Conservation (phyloP, 2,888 invertebrate species). For the Drosophila kokeensis region DNA sequence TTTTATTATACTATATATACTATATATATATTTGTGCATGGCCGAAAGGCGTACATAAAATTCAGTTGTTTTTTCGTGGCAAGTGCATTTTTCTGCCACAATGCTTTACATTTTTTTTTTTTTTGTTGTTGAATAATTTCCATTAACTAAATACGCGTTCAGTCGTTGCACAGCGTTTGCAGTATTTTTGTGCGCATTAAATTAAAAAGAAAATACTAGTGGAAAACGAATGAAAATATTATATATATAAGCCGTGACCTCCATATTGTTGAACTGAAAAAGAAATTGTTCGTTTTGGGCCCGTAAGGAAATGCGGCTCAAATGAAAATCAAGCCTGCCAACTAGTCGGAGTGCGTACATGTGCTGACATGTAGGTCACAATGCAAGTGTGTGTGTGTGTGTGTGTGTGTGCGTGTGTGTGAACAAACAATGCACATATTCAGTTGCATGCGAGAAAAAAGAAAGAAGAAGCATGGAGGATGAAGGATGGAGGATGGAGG, state of each 20-base stretch:
- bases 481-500: not conserved
- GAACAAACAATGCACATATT: constrained; percentile 54
- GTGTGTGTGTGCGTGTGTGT: constrained; percentile 29
- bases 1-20: not conserved
- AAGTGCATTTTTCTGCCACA: constrained; percentile 15
- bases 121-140: constrained; percentile 59
- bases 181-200: constrained; percentile 11
- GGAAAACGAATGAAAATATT: constrained; percentile 23
- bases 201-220: constrained; percentile 14
- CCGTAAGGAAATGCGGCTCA: constrained; percentile 62
- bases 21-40: constrained; percentile 5
- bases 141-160: constrained; percentile 69
- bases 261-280: constrained; percentile 41
- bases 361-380: constrained; percentile 51
- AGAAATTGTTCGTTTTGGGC: constrained; percentile 34
- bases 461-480: not conserved
- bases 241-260: constrained; percentile 59
- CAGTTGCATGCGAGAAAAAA: constrained; percentile 30
- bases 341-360: constrained; percentile 52
- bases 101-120: constrained; percentile 35
- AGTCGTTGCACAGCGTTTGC: constrained; percentile 20
- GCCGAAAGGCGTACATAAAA: constrained; percentile 18
- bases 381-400: constrained; percentile 19
- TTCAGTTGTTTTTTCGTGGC: not conserved
- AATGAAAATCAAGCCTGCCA: constrained; percentile 66